These are phyloP conservation scores for Arge pagana DNA, from an alignment of 2,888 invertebrate species.

Conservation along the genomic window DNA sequence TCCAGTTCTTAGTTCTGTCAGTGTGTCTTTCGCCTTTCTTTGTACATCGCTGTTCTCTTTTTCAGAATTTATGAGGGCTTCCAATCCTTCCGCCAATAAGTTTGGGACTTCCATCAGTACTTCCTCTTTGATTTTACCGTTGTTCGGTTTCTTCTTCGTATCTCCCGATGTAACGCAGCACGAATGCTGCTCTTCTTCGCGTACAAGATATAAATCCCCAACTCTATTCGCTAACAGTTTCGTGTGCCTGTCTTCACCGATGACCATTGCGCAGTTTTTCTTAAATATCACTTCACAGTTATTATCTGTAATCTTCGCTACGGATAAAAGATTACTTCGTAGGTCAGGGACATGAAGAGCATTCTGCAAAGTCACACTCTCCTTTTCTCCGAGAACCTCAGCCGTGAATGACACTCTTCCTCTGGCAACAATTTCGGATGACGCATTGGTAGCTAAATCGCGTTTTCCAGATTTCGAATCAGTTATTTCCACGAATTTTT, in stretches of 20 bases:
- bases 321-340: no score
- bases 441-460: not conserved
- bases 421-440: not conserved
- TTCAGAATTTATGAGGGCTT: not conserved
- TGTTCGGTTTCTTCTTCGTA: not conserved
- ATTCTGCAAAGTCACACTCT: not conserved
- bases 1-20: not conserved
- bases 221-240: constrained; percentile 13
- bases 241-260: constrained; percentile 1
- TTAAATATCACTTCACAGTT: constrained; percentile 5
- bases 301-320: constrained; percentile 18
- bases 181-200: not conserved
- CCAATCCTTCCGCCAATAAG: not conserved
- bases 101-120: not conserved
- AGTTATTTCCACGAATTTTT: not conserved
- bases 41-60: not conserved
- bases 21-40: constrained; percentile 15
- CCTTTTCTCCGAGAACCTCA: not conserved
- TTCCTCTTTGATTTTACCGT: not conserved
- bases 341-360: not conserved
- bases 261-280: constrained; percentile 2
- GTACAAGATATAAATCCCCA: constrained; percentile 9
- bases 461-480: not conserved
- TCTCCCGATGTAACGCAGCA: not conserved
- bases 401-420: not conserved